phyloP scores from a whole-genome alignment of 1,140 invertebrate genomes.

The Drosophila insularis region DNA sequence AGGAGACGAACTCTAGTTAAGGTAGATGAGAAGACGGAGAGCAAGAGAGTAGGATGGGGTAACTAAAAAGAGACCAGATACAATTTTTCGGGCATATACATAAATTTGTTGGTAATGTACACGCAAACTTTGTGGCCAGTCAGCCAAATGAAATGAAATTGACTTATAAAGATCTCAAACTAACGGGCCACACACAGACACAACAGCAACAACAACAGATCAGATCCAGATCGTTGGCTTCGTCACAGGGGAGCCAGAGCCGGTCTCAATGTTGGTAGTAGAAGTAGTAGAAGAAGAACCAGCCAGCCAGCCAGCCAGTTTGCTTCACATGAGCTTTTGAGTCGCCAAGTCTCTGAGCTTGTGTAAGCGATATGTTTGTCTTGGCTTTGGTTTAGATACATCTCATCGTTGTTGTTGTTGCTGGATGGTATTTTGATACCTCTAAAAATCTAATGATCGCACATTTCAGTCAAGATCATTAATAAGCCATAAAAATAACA shows the following conservation, averaged over 20 bases:
- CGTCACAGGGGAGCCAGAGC: constrained; percentile 43
- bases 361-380: constrained; percentile 58
- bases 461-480: constrained; percentile 66
- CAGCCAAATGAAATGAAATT: constrained; percentile 49
- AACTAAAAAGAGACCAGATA: background rate
- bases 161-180: constrained; percentile 77
- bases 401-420: constrained; percentile 23
- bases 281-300: constrained; percentile 1
- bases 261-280: constrained; percentile 10
- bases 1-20: background rate
- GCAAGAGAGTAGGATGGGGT: constrained; percentile 7
- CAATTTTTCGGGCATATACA: constrained; percentile 27
- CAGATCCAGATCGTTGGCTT: constrained; percentile 12
- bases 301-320: constrained; percentile 34
- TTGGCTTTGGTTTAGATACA: constrained; percentile 30
- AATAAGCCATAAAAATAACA: constrained; percentile 77
- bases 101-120: constrained; percentile 27
- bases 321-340: constrained; percentile 17
- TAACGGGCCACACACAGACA: constrained; percentile 73
- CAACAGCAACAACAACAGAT: background rate
- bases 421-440: constrained; percentile 16
- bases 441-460: constrained; percentile 68
- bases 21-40: background rate
- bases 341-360: constrained; percentile 27
- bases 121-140: constrained; percentile 21